Evolutionary conservation across 1,140 invertebrate genomes (phyloP), one percentile per base, ranked within the genome.

Genomic region (Ceratosolen solmsi): DNA sequence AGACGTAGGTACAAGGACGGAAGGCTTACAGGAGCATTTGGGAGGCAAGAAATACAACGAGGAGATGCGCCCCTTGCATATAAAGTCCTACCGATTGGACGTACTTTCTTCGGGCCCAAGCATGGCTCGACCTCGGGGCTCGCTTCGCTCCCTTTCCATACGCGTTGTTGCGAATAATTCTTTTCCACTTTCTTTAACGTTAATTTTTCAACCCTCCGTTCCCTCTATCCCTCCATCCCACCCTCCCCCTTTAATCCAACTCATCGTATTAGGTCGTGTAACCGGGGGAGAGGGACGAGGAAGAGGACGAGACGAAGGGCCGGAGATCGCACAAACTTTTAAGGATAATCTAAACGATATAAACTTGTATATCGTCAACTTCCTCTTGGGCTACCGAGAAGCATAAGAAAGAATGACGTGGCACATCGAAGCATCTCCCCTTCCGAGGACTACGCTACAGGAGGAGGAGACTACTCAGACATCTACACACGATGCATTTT

Each of bases 391-490:
- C 33, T 68, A 9, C 38, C 15, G 22, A 38, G 33, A 38, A n/a
- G n/a, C 33, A n/a, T 68, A 38, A 68, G 63, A 68, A 20, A n/a
- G 36, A n/a, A 33, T n/a, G 33, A 38, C 63, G 20, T n/a, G 60
- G 60, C 60, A 25, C 27, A 63, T 63, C 60, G 60, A 63, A 63
- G 63, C 33, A 36, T 68, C 63, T 68, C 63, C 13, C 5, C n/a
- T 27, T 58, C 56, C 25, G 8, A 1, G 63, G 13, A 38, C 33
- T 33, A 20, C 30, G 15, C 20, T 9, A 36, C 7, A 11, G 56
- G 4, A 1, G 20, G 30, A 65, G 15, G 17, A 65, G 17, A 65
- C 0, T 22, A 5, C 58, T 25, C 4, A 33, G 5, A 7, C 30
- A 11, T 63, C 58, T 33, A 2, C 22, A 15, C 7, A 15, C 5